Base-by-base conservation (phyloP, 1,140 invertebrate species). In the Ectropis grisescens region DNA sequence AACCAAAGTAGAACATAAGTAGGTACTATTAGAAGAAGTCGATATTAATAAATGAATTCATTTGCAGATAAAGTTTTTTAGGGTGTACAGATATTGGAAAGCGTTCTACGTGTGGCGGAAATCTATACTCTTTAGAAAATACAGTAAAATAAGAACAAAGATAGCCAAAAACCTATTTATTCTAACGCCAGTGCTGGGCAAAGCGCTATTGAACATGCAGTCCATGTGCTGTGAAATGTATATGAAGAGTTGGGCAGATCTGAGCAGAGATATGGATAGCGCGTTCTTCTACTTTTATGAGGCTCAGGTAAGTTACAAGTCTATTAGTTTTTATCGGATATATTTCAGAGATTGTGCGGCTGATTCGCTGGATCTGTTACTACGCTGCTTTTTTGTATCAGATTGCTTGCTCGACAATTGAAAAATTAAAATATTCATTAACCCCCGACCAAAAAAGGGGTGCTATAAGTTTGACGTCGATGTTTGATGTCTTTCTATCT, bases 91-190 rank as follows among this genome's bases (percentile, higher is more conserved):
- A 7, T 85, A 88, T 30, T 94, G 93, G 92, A 94, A 94, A 70
- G 87, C 90, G 0, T 93, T 94, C 65, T 91, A 89, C 51, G 85
- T 90, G 0, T 95, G 93, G 93, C 82, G 86, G 23, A 91, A 91
- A 56, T 89, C 87, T n/a, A 86, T 94, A 10, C 75, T 86, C 13
- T 88, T 85, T 43, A 85, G 85, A 22, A 94, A 93, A 67, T 86
- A 89, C 28, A 82, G 62, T 24, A 64, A 72, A 5, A 86, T 87
- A 0, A 85, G 85, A 9, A 85, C 82, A 25, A 72, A 78, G 37
- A 56, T 95, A 0, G 75, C 85, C 9, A 85, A 89, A 16, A 87
- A 90, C 60, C 71, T 94, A 2, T 93, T 94, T 43, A 86, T 90
- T 38, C 85, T 89, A 0, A 91, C 93, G 48, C 84, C 86, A n/a